Base-by-base conservation (phyloP, 2,888 invertebrate species). In the Emmelina monodactyla region DNA sequence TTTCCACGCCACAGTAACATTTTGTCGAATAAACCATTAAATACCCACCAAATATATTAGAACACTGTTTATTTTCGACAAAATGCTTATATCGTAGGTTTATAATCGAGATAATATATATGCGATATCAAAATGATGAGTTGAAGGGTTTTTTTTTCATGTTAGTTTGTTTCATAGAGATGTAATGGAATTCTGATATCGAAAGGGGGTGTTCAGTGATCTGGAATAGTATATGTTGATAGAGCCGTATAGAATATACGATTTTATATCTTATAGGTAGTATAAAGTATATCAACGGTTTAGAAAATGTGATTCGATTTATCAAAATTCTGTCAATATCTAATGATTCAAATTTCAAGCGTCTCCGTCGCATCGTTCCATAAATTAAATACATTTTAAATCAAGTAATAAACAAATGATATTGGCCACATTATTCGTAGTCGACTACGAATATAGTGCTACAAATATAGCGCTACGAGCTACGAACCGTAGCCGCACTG, bases 11-110 rank as follows among this genome's bases (percentile, higher is more conserved):
- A 47, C 47, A 51, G 43, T 45, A 42, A 52, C 53, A 52, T 57
- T 54, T 53, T 46, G 51, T 53, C 47, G 59, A 64, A 63, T 67
- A 66, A 71, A 58, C 62, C 56, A 60, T 65, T 68, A 61, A 66
- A 65, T 66, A 58, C 66, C 64, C 19, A 19, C 5, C 9, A 6
- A 19, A 19, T 19, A 19, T 6, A 55, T 57, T 47, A 45, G 52
- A 50, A 59, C 54, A 49, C 50, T 3, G 25, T 25, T 7, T 25
- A 7, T 7, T 25, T 10, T 7, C n/a, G 3, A 25, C 3, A 25
- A 4, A 19, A 6, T 19, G 19, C 19, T 11, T 25, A 19, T 19
- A 6, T 6, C 6, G 9, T 9, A 6, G 9, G 19, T 19, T 6
- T 19, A 9, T 19, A 6, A 9, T 5, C 9, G 19, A 19, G 9